Evolutionary conservation across 2,113 vertebrate species (phyloP), one percentile per base, ranked within the genome.

Genomic region (Chlorodrepanis virens): DNA sequence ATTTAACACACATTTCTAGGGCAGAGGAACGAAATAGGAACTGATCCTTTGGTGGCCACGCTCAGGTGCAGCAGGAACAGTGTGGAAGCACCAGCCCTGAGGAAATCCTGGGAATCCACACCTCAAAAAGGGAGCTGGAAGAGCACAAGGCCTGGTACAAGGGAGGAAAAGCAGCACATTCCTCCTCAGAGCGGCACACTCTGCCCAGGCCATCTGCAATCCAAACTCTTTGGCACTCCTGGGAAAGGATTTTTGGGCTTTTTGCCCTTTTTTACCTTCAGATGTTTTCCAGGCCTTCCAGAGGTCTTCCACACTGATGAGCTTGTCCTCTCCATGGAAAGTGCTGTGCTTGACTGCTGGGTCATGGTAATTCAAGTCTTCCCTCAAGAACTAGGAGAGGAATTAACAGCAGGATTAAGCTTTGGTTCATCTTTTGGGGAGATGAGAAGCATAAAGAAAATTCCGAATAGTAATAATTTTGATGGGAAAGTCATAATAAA

Each of bases 281-380:
- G 99, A 99, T 24, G 98, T 97, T 92, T 99, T 99, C 99, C 99
- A 99, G 13, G 99, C 96, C 19, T 99, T 99, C 99, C 99, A 99
- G 39, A 99, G 97, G 87, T 99, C 99, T 60, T 99, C 99, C 97
- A 99, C 99, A 2, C 99, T 99, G 95, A 99, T 99, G 97, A 99
- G 98, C 75, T 99, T 99, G 97, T 99, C 99, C 42, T 99, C 99
- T 7, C 99, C 99, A 37, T 99, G 99, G 97, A 99, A 99, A 81
- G 97, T 99, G 98, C 99, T 99, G 94, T 99, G 99, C 87, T 99
- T 99, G 78, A 98, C 98, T 23, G 99, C 99, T 4, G 99, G 99
- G 93, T 99, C 99, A 11, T 99, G 99, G 91, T 99, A 99, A 93
- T 99, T 99, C 72, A 99, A 96, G 96, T 99, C 99, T 96, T 99